Evolutionary conservation across 2,888 invertebrate genomes (phyloP), one percentile per base, ranked within the genome.

Genomic region (Phanerotoma sp.): DNA sequence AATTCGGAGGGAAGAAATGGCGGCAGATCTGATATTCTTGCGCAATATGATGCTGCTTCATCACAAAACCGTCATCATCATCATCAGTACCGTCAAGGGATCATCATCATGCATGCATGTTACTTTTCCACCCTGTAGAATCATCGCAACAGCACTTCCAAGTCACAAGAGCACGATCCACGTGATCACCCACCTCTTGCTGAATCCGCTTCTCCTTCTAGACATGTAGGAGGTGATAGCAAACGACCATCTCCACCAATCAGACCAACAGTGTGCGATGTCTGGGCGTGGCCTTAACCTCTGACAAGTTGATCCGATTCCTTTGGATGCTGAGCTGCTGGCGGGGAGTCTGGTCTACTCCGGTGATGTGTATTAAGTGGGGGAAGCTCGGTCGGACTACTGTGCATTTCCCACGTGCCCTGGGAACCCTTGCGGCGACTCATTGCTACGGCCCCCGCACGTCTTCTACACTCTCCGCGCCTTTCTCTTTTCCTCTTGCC

Each of bases 361-460:
- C 20, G 18, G 18, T 25, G 33, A n/a, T 47, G 37, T 25, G 18
- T 40, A 40, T 61, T 64, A 33, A 58, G 58, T 57, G 60, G 56
- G 60, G 60, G 60, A 52, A 60, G 57, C 57, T 56, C 60, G 69
- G 70, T 68, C 51, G 75, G 79, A 81, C 83, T 82, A 81, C 83
- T 79, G 83, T 83, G 81, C 82, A 82, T 80, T 83, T 83, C 83
- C 82, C 83, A 83, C 83, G 81, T 80, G 79, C 76, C 78, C 79
- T 78, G 79, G 77, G 77, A 77, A 77, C 77, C 77, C 77, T 76
- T 73, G 79, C 78, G 78, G 75, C 76, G 71, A 58, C 56, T 61
- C 61, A 59, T 57, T 57, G 55, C 45, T 50, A 62, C 62, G 61
- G 61, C 58, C 60, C 41, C 54, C 60, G 54, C 56, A 53, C 47